Base-by-base conservation (phyloP, 2,113 vertebrate species). In the Amphilophus citrinellus region DNA sequence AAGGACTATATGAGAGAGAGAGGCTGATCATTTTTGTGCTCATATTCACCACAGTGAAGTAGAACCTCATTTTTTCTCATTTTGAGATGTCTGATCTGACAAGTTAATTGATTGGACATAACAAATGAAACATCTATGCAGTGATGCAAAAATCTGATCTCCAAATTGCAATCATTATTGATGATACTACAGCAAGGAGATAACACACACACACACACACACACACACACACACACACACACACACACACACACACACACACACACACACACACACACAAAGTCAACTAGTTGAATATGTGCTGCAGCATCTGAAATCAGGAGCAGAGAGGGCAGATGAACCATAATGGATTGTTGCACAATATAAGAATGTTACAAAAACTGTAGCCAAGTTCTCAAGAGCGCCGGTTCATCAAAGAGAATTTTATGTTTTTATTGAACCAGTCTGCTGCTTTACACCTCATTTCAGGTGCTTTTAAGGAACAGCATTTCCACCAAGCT, bases 81-180 rank as follows among this genome's bases (percentile, higher is more conserved):
- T 89, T 86, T 61, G n/a, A 87, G 68, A 89, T 27, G 30, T 88
- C 85, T 57, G 65, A 89, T 86, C 60, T 84, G 88, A 91, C 87
- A 91, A 92, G 79, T 80, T 91, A 91, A 92, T 89, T 90, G 88
- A 94, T 93, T 88, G 79, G 83, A 85, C 62, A 83, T 88, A 87
- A 89, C 58, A 18, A 82, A 92, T 92, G 61, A 85, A 84, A 91
- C 84, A 84, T 90, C 77, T 57, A 62, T 59, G 79, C 80, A 66
- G 79, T 27, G 77, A 77, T 80, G 83, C 84, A 87, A 82, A 88
- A 84, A 86, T 76, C 60, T 79, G 75, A 58, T 87, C 76, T 44
- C 17, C 47, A 84, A 82, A 87, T 79, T 85, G 76, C 79, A 77
- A 78, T 81, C 1, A 15, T 87, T 91, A 90, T 91, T 89, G 84